Evolutionary conservation across 2,888 invertebrate species (phyloP).

Genomic region (Drosophila mercatorum): DNA sequence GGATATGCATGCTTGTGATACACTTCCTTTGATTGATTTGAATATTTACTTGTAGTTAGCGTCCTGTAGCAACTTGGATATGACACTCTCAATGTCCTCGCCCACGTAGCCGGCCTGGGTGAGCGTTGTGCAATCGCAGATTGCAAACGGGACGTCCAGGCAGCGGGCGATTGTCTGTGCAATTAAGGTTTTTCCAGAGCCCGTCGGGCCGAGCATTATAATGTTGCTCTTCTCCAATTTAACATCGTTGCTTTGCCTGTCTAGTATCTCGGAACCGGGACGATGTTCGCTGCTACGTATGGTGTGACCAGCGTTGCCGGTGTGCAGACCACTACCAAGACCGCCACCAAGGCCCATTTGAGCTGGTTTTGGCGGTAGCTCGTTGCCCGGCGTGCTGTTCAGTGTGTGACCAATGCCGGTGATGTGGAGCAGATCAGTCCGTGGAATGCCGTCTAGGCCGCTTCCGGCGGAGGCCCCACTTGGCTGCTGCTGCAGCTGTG

Average conservation of each 20-base stretch:
- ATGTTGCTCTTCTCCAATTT: constrained; percentile 98
- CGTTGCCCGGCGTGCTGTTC: constrained; percentile 84
- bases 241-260: constrained; percentile 92
- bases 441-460: constrained; percentile 81
- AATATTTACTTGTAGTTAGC: constrained; percentile 92
- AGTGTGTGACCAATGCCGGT: constrained; percentile 90
- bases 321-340: constrained; percentile 46
- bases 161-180: constrained; percentile 99
- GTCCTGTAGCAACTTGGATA: constrained; percentile 97
- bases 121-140: constrained; percentile 98
- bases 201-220: constrained; percentile 97
- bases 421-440: constrained; percentile 92
- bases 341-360: constrained; percentile 66
- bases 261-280: constrained; percentile 91
- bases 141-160: constrained; percentile 99
- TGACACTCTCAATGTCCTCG: constrained; percentile 99
- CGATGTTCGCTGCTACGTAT: constrained; percentile 69
- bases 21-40: too few relatives aligned
- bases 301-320: constrained; percentile 16
- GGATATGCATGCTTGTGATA: too few relatives aligned
- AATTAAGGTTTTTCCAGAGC: constrained; percentile 97
- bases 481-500: constrained; percentile 82
- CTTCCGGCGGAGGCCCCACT: constrained; percentile 37
- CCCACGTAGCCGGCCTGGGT: constrained; percentile 99
- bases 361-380: constrained; percentile 78